Evolutionary conservation across 2,113 vertebrate species (phyloP).

Genomic region (Sitta europaea): DNA sequence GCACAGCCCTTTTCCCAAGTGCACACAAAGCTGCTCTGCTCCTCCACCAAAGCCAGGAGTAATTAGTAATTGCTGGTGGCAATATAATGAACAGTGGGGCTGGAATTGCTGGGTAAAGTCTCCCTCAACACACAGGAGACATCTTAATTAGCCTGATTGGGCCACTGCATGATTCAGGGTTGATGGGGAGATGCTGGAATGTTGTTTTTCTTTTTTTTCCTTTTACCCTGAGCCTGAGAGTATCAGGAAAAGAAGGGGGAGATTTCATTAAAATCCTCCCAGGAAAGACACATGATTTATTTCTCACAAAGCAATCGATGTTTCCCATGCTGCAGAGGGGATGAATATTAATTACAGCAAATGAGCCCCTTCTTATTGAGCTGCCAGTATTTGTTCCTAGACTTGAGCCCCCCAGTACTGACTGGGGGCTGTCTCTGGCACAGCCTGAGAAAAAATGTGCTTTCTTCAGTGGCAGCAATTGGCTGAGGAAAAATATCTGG

Average conservation of each 20-base stretch:
- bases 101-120: background rate
- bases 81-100: background rate
- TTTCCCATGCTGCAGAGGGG: background rate
- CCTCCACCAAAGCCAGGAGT: background rate
- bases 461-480: background rate
- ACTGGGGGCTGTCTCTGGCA: background rate
- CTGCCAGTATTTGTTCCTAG: background rate
- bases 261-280: constrained; percentile 27
- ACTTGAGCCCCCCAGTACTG: background rate
- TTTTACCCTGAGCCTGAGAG: background rate
- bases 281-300: constrained; percentile 11
- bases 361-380: background rate
- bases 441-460: background rate
- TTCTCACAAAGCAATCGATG: background rate
- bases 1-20: background rate
- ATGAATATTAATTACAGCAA: constrained; percentile 24
- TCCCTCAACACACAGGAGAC: constrained; percentile 10
- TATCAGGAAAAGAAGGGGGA: background rate
- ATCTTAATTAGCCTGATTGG: constrained; percentile 46
- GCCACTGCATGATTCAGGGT: constrained; percentile 2
- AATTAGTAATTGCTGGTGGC: constrained; percentile 6
- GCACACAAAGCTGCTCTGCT: background rate
- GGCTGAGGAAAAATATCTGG: background rate
- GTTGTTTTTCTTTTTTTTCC: background rate
- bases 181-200: constrained; percentile 30